Base-by-base conservation (phyloP, 92 coral and sea anemone genomes). In the Epizoanthus rinbou region DNA sequence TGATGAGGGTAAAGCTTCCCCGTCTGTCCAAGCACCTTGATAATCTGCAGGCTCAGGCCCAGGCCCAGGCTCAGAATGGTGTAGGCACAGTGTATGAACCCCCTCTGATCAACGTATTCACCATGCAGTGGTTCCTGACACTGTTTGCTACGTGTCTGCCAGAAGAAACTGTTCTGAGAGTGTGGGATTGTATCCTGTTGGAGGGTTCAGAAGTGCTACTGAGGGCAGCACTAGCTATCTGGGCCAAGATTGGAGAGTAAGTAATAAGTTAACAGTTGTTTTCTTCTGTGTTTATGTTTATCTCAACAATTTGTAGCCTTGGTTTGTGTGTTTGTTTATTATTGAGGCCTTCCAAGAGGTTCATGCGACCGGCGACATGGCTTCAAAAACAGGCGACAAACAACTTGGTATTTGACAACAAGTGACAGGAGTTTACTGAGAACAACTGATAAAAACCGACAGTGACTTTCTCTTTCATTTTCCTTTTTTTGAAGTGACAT, bases 81-180 rank as follows among this genome's bases (percentile, higher is more conserved):
- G 80, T 91, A 21, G 80, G 88, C 22, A 87, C 98, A 63, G 88
- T 86, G 84, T 94, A 97, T 33, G 99, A 97, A 52, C 99, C 99
- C 4, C 99, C 99, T n/a, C 90, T 97, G 24, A 94, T 93, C 86
- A 97, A 97, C 57, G 99, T 97, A 21, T 97, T 97, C 80, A 94
- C 99, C 41, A 97, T 97, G 99, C 99, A 97, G 84, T 97, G 99
- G 99, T 97, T 97, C 74, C 88, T 97, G 53, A 97, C 99, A 31
- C 87, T 97, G 57, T 97, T 97, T 81, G 96, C 99, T 3, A 97
- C 99, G 2, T 97, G 98, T 85, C 80, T 97, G 17, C 99, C 99
- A 5, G 97, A 97, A 81, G 98, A 97, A 64, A 93, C 94, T 28
- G 99, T 97, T 57, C 88, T 97, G 45, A 91, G 99, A 25, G 99